phyloP scores from a whole-genome alignment of 2,113 vertebrate species.

The Passer montanus region DNA sequence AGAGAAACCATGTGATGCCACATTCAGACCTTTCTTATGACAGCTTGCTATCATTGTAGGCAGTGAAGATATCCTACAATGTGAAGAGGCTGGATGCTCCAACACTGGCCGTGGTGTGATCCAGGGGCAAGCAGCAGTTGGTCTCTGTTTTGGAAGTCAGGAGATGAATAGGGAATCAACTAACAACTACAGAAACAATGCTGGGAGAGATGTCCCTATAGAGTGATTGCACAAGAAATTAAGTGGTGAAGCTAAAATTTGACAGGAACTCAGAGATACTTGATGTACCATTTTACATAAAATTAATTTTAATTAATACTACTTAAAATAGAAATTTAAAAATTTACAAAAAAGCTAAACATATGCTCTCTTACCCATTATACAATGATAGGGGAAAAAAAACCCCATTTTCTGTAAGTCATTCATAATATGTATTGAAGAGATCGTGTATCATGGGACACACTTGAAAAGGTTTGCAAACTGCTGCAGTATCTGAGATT shows the following conservation, averaged over 20 bases:
- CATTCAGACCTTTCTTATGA: neutral
- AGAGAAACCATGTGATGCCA: neutral
- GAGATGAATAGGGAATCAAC: neutral
- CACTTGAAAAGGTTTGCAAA: neutral
- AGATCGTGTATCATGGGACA: neutral
- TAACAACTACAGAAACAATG: neutral
- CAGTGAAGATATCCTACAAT: neutral
- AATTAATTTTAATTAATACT: neutral
- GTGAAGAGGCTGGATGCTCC: neutral
- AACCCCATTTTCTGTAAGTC: accelerated
- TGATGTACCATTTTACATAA: neutral
- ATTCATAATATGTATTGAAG: neutral
- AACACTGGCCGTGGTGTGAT: neutral
- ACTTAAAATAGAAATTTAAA: neutral
- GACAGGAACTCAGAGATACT: neutral
- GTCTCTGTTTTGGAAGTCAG: neutral
- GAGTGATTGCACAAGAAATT: neutral
- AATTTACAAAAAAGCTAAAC: neutral
- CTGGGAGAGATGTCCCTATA: neutral
- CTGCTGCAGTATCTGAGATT: neutral
- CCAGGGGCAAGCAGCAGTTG: neutral
- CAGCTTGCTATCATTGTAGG: neutral
- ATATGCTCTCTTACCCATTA: neutral
- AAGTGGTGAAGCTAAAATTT: neutral
- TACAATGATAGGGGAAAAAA: neutral